A percentile compares a stretch with the other conserved stretches of the same genome.
Evolutionary conservation across 2,888 invertebrate species (phyloP).

Genomic region (Hedya salicella): DNA sequence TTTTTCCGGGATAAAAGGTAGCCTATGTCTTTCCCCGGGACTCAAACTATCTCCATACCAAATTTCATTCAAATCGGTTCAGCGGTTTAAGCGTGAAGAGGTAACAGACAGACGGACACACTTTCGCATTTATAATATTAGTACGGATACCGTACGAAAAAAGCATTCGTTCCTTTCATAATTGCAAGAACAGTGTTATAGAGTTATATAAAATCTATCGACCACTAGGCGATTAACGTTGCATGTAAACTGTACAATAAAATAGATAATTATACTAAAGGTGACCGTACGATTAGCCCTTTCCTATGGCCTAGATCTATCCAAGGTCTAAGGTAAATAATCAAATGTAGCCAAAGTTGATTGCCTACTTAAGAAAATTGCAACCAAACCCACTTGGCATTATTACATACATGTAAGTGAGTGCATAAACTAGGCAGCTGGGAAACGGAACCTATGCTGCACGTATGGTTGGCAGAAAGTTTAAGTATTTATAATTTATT

Average conservation of each 20-base stretch:
- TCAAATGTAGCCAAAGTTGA: slow-evolving; percentile 49
- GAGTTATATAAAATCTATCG: no score
- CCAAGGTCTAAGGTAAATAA: slow-evolving; percentile 39
- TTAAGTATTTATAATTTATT: background rate
- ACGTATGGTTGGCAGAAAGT: slow-evolving; percentile 53
- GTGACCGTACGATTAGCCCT: background rate
- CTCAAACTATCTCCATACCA: no score
- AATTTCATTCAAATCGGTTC: no score
- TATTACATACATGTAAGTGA: slow-evolving; percentile 54
- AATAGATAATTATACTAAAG: background rate
- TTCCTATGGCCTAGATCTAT: slow-evolving; percentile 25
- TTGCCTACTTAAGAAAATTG: slow-evolving; percentile 62
- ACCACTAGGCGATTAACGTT: no score
- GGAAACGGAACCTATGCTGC: slow-evolving; percentile 62
- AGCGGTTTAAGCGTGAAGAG: no score
- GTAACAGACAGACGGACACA: no score
- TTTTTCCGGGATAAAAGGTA: no score
- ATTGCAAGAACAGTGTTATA: no score
- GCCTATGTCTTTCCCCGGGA: no score
- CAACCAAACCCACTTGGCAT: slow-evolving; percentile 56
- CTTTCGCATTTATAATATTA: no score
- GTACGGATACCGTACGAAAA: no score
- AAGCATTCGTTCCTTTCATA: no score
- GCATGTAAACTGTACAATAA: background rate
- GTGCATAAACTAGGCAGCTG: slow-evolving; percentile 59